Base-by-base conservation (phyloP, 1,140 invertebrate species). In the Tetramorium parvispinum region DNA sequence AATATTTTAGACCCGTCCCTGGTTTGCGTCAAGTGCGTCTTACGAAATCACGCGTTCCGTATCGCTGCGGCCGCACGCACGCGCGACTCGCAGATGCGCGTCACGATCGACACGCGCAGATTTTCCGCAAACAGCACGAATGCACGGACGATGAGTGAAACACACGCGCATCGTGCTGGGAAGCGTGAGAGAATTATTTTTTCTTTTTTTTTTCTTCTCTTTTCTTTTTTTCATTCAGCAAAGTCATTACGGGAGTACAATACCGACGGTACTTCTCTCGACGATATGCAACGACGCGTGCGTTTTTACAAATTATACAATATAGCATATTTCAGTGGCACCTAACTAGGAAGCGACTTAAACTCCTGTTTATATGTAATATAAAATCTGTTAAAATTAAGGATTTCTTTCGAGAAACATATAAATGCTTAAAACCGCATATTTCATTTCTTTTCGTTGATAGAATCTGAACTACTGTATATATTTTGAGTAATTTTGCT, bases 111-210 rank as follows among this genome's bases (percentile, higher is more conserved):
- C 71, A 85, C 75, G 75, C 73, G 73, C 83, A 79, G 79, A 85
- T 85, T 85, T 83, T 83, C 79, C 79, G 79, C 79, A 83, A 83
- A 83, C 68, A 81, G 77, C 77, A 70, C 79, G 79, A 71, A 82
- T 82, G 24, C 79, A 57, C 66, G 24, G 24, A 37, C 77, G 46
- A 61, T 18, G 59, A 7, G 32, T 21, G 63, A 37, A 75, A 40
- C 37, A 49, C 68, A 24, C 66, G 68, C 51, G 53, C 46, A 3
- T 49, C 49, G 46, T 40, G 13, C 55, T 37, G 43, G 7, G 76
- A 79, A 55, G 32, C 59, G 37, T 37, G 57, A 21, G 61, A 85
- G 51, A 65, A 78, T 78, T 79, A 81, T 85, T 43, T 85, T 68
- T 40, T 10, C 21, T 37, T 27, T 57, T 46, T 21, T 55, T 21